phyloP scores from a whole-genome alignment of 2,888 invertebrate genomes.

The Hyles lineata region DNA sequence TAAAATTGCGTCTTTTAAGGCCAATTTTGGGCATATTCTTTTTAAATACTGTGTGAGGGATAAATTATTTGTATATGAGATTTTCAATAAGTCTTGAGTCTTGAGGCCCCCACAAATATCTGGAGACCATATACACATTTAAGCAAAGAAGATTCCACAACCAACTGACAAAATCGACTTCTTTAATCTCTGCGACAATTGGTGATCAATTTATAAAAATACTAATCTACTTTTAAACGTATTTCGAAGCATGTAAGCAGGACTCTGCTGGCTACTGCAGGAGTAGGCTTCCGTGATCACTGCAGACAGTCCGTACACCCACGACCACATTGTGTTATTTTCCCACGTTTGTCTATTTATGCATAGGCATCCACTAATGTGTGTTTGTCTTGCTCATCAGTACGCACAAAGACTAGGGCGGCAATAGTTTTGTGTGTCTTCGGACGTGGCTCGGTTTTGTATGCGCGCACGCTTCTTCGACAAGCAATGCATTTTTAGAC shows the following conservation, averaged over 20 bases:
- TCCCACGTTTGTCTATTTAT: conserved; percentile 67
- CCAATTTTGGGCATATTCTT: too few relatives aligned
- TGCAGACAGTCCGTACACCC: conserved; percentile 35
- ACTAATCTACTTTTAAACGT: too few relatives aligned
- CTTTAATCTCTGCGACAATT: too few relatives aligned
- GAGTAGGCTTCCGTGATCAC: conserved; percentile 7
- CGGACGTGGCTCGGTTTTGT: conserved; percentile 54
- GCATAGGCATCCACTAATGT: conserved; percentile 56
- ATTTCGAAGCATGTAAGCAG: background rate
- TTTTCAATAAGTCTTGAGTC: too few relatives aligned
- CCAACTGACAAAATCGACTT: too few relatives aligned
- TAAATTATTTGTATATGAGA: too few relatives aligned
- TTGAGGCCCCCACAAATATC: too few relatives aligned
- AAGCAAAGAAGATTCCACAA: too few relatives aligned
- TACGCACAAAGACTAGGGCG: conserved; percentile 48
- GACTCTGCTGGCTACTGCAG: background rate
- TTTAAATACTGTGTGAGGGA: too few relatives aligned
- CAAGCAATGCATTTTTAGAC: conserved; percentile 48
- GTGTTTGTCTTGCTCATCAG: conserved; percentile 44
- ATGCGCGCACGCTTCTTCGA: conserved; percentile 53
- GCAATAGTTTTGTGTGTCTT: conserved; percentile 48
- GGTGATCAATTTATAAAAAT: too few relatives aligned
- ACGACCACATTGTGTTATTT: conserved; percentile 54
- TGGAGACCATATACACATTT: too few relatives aligned
- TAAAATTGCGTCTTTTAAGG: too few relatives aligned